A percentile compares a stretch with the other conserved stretches of the same genome.
phyloP scores from a whole-genome alignment of 2,888 invertebrate species.

The Odontocerum albicorne region DNA sequence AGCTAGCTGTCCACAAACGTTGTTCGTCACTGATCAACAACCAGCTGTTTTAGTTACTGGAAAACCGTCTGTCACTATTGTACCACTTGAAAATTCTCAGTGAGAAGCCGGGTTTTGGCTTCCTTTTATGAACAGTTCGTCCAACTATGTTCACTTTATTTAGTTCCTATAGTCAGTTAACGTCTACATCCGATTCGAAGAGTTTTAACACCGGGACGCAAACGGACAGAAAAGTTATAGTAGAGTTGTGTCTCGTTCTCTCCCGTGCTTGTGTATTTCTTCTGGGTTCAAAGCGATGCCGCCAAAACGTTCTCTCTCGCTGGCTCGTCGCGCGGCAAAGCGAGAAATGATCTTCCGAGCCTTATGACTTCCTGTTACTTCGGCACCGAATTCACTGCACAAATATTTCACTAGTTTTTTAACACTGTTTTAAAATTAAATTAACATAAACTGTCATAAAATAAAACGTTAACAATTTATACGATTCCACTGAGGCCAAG shows the following conservation, averaged over 20 bases:
- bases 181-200: conserved; percentile 9
- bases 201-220: conserved; percentile 18
- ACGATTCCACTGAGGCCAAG: not conserved
- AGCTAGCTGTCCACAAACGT: no score
- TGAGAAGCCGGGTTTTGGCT: no score
- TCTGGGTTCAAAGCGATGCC: conserved; percentile 28
- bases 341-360: conserved; percentile 10
- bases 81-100: no score
- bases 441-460: no score
- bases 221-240: conserved; percentile 12
- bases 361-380: conserved; percentile 20
- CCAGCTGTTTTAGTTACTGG: no score
- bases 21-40: no score
- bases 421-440: no score
- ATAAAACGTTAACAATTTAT: not conserved
- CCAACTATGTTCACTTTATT: no score
- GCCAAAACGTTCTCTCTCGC: conserved; percentile 26
- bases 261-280: conserved; percentile 14
- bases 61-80: no score
- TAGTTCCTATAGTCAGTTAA: no score
- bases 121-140: no score
- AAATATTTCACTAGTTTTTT: no score
- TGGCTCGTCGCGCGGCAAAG: conserved; percentile 8
- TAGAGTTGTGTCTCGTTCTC: conserved; percentile 15
- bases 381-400: not conserved